Evolutionary conservation across 2,113 vertebrate genomes (phyloP).

Genomic region (Ellobius talpinus): DNA sequence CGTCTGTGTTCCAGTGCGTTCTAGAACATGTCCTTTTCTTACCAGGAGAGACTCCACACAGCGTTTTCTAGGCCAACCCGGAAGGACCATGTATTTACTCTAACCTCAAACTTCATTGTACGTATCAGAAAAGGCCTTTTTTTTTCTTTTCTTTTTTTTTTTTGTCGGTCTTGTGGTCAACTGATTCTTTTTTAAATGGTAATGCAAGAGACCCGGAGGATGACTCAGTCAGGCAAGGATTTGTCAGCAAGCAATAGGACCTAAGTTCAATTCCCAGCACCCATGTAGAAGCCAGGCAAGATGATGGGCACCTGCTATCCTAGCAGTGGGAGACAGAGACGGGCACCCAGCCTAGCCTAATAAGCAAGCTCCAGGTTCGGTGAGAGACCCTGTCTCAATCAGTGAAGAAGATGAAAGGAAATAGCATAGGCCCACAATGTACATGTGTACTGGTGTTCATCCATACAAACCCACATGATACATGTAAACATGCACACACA

Average conservation of each 20-base stretch:
- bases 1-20: background rate
- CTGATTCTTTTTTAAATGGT: background rate
- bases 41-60: accelerated
- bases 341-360: background rate
- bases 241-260: background rate
- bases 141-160: background rate
- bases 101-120: background rate
- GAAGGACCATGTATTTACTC: background rate
- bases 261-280: background rate
- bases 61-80: background rate
- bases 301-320: background rate
- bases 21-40: background rate
- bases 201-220: background rate
- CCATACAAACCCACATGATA: background rate
- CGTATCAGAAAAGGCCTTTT: background rate
- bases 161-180: background rate
- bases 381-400: background rate
- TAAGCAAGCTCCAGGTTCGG: background rate
- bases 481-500: background rate
- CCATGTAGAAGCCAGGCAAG: background rate
- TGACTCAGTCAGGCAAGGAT: too few species aligned
- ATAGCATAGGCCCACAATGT: background rate
- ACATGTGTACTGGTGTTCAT: background rate
- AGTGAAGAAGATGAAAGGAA: background rate
- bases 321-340: background rate